Percentiles rank a stretch among this genome's conserved stretches.
phyloP scores from a whole-genome alignment of 2,797 vertebrate species.

The Parambassis ranga region DNA sequence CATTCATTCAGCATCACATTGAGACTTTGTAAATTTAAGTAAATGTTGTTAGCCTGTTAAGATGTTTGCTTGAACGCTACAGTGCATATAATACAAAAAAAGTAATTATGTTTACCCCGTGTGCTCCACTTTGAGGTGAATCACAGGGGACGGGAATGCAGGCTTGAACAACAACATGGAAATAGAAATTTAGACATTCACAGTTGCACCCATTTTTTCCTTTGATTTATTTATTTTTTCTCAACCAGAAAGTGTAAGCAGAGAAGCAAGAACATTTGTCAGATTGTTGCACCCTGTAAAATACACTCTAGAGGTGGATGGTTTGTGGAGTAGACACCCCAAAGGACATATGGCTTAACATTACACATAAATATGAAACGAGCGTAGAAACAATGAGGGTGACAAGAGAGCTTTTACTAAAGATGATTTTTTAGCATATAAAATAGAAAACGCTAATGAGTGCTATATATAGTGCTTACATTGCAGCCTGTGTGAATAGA shows the following conservation, averaged over 20 bases:
- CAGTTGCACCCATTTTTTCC: conserved; percentile 41
- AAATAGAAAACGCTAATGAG: too few relatives aligned
- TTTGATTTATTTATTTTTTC: conserved; percentile 66
- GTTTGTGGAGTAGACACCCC: not conserved
- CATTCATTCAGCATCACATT: conserved; percentile 6
- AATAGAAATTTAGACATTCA: conserved; percentile 65
- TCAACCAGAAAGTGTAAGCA: conserved; percentile 45
- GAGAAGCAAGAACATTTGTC: conserved; percentile 28
- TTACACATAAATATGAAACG: not conserved
- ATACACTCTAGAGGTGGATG: conserved; percentile 4
- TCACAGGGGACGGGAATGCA: conserved; percentile 48
- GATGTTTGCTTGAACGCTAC: conserved; percentile 28
- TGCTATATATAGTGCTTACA: not conserved
- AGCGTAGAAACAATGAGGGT: not conserved
- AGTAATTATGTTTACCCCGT: conserved; percentile 52
- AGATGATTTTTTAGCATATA: not conserved
- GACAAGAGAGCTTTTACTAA: not conserved
- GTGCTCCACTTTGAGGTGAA: conserved; percentile 51
- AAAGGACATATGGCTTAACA: not conserved
- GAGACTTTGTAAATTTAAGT: conserved; percentile 46
- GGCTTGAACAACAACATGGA: conserved; percentile 44
- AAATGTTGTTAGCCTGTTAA: conserved; percentile 28
- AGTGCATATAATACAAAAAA: conserved; percentile 36
- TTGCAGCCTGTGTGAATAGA: too few relatives aligned
- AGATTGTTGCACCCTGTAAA: conserved; percentile 12